Conservation (phyloP, 2,888 invertebrate genomes). For the Clunio marinus region DNA sequence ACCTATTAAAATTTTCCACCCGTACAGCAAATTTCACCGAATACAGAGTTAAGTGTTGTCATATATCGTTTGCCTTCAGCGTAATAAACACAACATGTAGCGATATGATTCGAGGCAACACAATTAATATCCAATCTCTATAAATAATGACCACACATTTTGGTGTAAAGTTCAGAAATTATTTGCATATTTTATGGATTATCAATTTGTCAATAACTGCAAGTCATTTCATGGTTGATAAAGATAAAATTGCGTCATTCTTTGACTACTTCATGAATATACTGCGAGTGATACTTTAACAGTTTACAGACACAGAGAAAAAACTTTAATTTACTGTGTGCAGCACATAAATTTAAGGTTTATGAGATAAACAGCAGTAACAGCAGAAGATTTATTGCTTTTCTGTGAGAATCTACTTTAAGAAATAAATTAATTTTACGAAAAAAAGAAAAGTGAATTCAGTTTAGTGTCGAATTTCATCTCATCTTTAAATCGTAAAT, state of each 20-base stretch:
- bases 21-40: background rate
- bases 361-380: no score
- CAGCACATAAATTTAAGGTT: no score
- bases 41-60: constrained; percentile 29
- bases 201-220: constrained; percentile 37
- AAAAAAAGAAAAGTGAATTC: no score
- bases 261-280: no score
- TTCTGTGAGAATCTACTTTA: no score
- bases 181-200: constrained; percentile 37
- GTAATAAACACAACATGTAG: constrained; percentile 2
- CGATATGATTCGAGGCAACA: constrained; percentile 27
- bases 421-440: no score
- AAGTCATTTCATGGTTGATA: background rate
- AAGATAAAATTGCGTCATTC: background rate
- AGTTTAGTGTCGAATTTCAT: no score
- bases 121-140: constrained; percentile 36
- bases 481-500: no score
- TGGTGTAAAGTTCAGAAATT: constrained; percentile 35
- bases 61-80: constrained; percentile 13
- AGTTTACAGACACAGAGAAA: no score
- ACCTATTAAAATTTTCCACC: constrained; percentile 4
- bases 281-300: no score
- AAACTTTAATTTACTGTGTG: no score
- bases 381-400: no score
- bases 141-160: constrained; percentile 34